phyloP scores from a whole-genome alignment of 92 coral and sea anemone species.

The Desmophyllum pertusum region DNA sequence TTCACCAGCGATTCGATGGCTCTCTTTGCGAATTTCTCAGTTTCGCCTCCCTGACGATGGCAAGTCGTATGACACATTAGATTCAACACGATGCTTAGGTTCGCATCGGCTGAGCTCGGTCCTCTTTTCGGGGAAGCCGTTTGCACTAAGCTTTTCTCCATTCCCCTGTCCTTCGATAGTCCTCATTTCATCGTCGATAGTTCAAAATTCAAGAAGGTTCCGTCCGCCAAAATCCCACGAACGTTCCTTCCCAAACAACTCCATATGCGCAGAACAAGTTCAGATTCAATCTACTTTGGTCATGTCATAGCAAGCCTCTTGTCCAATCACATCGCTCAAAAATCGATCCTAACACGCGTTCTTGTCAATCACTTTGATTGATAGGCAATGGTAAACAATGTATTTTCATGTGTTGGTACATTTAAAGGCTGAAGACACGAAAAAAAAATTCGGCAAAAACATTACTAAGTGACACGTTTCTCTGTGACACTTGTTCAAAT shows the following conservation, averaged over 20 bases:
- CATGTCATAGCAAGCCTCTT: conserved; percentile 79
- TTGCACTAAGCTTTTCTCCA: conserved; percentile 89
- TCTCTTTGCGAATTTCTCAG: conserved; percentile 99
- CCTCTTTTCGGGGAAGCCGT: conserved; percentile 93
- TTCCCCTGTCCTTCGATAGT: conserved; percentile 69
- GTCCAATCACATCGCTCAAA: conserved; percentile 73
- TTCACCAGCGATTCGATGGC: conserved; percentile 98
- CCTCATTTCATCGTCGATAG: conserved; percentile 56
- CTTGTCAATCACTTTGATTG: conserved; percentile 88
- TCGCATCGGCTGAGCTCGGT: conserved; percentile 98
- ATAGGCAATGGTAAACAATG: conserved; percentile 63
- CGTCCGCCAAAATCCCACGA: conserved; percentile 46
- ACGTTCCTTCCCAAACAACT: conserved; percentile 68
- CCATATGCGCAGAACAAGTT: conserved; percentile 88
- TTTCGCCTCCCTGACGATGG: conserved; percentile 98
- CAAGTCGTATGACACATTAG: conserved; percentile 98
- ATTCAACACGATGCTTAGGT: conserved; percentile 94
- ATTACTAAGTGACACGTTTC: conserved; percentile 17
- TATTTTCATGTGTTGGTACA: conserved; percentile 29
- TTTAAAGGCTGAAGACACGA: conserved; percentile 38
- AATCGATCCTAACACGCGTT: conserved; percentile 69
- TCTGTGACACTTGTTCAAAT: conserved; percentile 10
- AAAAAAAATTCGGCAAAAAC: background rate
- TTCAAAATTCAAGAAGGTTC: conserved; percentile 49
- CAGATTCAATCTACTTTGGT: conserved; percentile 62